Base-by-base conservation (phyloP, 2,888 invertebrate genomes). In the Netelia fuscicornis region DNA sequence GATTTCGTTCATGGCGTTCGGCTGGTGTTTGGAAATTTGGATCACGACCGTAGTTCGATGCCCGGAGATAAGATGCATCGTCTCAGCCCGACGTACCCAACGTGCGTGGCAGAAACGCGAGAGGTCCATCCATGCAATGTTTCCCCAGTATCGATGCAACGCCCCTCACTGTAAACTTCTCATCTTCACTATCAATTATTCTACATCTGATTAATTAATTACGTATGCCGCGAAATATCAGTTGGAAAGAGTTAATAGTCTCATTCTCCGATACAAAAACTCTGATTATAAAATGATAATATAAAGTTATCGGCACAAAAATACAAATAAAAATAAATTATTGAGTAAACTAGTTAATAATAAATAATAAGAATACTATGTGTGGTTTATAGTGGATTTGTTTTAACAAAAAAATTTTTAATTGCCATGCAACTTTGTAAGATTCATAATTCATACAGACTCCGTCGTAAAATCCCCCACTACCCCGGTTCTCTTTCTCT, bases 121-220 rank as follows among this genome's bases (percentile, higher is more conserved):
- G 30, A 3, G 30, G 30, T 30, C 30, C 30, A 30, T 30, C 30
- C 30, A 30, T 30, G 30, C 30, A 30, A 3, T 3, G 30, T 3
- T 30, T 30, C 30, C 30, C 1, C 30, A 30, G 30, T 30, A 30
- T 30, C 30, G 2, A 48, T 48, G 9, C 48, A 48, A 9, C 9
- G 48, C 48, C 9, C 52, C 25, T n/a, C 13, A 25, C 52, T 25
- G 25, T 30, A n/a, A 1, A 68, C 13, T 2, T 13, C n/a, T 25
- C 23, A 42, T 68, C 9, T 52, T 52, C 25, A 5, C 30, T 68
- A 11, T 13, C 30, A n/a, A 56, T n/a, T 20, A 17, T 54, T n/a
- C 37, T 20, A 11, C 54, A 71, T 71, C 54, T 42, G 20, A 58
- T 71, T 58, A 71, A 70, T 70, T 37, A 70, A 70, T 56, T 56